Conservation (phyloP, 2,888 invertebrate genomes). For the Saturnia japonica region DNA sequence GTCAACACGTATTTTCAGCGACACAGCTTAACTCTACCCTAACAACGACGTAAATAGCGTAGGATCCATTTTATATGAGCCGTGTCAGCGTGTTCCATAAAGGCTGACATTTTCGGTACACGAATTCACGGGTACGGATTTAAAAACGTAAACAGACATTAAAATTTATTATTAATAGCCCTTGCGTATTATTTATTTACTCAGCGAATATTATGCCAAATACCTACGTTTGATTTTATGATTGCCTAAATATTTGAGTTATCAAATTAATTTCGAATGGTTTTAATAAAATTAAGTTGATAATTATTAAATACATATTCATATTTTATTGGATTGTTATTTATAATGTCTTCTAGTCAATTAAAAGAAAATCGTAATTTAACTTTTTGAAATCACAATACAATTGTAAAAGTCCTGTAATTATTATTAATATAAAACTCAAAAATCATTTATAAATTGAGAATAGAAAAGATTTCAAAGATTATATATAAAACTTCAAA, state of each 20-base stretch:
- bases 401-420: no score
- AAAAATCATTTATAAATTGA: neutral
- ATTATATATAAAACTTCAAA: neutral
- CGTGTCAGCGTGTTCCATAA: conserved; percentile 51
- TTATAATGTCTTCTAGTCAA: neutral
- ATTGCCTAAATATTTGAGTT: neutral
- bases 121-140: conserved; percentile 37
- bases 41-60: conserved; percentile 50
- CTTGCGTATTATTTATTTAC: conserved; percentile 31
- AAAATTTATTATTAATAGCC: conserved; percentile 47
- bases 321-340: no score
- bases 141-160: conserved; percentile 51
- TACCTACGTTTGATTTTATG: conserved; percentile 7
- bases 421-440: no score
- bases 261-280: neutral
- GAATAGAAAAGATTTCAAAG: neutral
- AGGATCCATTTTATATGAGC: conserved; percentile 59
- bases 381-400: no score
- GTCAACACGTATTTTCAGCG: neutral
- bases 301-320: neutral
- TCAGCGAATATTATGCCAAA: conserved; percentile 16
- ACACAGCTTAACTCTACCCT: conserved; percentile 31
- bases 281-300: neutral
- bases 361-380: neutral
- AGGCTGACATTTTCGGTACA: conserved; percentile 20